A percentile compares a stretch with the other conserved stretches of the same genome.
These are phyloP conservation scores for Gallinago stenura DNA, from an alignment of 2,797 vertebrate species.

Conservation along the genomic window DNA sequence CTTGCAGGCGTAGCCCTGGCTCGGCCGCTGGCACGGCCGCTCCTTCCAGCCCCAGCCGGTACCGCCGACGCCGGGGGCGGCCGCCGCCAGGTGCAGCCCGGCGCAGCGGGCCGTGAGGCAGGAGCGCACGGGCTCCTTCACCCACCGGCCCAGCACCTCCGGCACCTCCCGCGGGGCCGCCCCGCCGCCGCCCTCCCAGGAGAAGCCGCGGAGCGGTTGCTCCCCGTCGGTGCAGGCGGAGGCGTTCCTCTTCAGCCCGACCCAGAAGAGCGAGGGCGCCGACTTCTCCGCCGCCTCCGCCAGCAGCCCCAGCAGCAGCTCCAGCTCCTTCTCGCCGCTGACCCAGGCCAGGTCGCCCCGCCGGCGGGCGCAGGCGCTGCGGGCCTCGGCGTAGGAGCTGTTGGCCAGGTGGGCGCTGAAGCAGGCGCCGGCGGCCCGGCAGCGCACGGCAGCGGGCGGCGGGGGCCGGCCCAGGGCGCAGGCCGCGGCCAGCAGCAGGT, in stretches of 20 bases:
- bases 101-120: conserved; percentile 80
- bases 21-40: conserved; percentile 59
- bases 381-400: conserved; percentile 31
- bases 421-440: conserved; percentile 53
- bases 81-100: conserved; percentile 50
- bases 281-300: not conserved
- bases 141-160: conserved; percentile 71
- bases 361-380: conserved; percentile 47
- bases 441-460: not conserved
- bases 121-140: conserved; percentile 70
- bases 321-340: conserved; percentile 61
- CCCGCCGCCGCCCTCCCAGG: conserved; percentile 73
- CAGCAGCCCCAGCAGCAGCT: conserved; percentile 59
- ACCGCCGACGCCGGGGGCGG: not conserved
- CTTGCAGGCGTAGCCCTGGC: conserved; percentile 83
- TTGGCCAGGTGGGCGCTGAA: conserved; percentile 71
- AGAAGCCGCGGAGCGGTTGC: conserved; percentile 83
- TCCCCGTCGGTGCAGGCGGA: conserved; percentile 65
- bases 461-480: not conserved
- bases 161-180: not conserved
- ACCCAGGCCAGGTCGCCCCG: conserved; percentile 78
- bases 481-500: not conserved
- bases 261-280: conserved; percentile 77
- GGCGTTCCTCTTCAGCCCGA: conserved; percentile 79
- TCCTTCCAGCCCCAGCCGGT: conserved; percentile 73